Base-by-base conservation (phyloP, 2,888 invertebrate genomes). In the Thecophora atra region DNA sequence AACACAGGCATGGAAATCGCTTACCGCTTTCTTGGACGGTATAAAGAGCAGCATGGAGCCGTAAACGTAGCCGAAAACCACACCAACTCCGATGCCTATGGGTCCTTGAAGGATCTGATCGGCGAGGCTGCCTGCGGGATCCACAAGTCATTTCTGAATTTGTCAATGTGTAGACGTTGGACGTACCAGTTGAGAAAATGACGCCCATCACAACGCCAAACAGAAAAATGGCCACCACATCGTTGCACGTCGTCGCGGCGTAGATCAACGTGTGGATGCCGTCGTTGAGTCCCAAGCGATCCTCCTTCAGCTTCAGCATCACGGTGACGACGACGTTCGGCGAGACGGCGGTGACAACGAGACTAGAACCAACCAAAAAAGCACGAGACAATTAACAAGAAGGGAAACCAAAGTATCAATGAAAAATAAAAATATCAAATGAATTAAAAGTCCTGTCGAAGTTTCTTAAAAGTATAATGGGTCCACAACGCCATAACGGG, bases 261-360 rank as follows among this genome's bases (percentile, higher is more conserved):
- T 84, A 85, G 63, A 94, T 90, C 66, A 94, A 86, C 0, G 93
- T 92, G 54, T 93, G 91, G 44, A 95, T 91, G 30, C 93, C 93
- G 83, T 91, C 92, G 80, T 91, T 90, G 62, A 91, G 88, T 11
- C 94, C 94, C 78, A 87, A 79, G 30, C 84, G 83, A 75, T 86
- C 86, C 75, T 91, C 90, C 80, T 91, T 89, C 24, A 93, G 85
- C 72, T 87, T 84, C 24, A 93, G 86, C 83, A 93, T 88, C 15
- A 90, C 89, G 0, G 93, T 92, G 24, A 93, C 92, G 60, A 93
- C 91, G 47, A 93, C 92, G 73, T 93, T 93, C 1, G 93, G 92
- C 0, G 92, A 92, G 1, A 93, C 91, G 5, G 92, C 92, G 21
- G 91, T 90, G 77, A 91, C 83, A 5, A 90, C 88, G 79, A 91